Base-by-base conservation (phyloP, 2,113 vertebrate genomes). In the Nibea coibor region DNA sequence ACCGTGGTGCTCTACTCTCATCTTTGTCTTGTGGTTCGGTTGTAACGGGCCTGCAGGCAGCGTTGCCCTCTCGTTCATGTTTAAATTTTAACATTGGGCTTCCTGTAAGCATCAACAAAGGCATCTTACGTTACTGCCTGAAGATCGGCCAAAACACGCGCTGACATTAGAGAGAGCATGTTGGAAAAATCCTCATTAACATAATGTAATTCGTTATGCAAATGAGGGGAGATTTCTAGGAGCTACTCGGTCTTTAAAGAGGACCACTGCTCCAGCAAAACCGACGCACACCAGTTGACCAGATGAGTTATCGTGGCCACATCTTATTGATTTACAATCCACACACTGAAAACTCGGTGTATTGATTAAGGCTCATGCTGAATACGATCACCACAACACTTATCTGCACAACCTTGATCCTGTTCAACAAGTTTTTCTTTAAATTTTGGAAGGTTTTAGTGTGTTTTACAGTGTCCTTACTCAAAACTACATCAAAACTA, bases 61-160 rank as follows among this genome's bases (percentile, higher is more conserved):
- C 11, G 39, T 45, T 83, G 82, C 72, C 78, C 45, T 86, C 54
- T 77, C 59, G 62, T 89, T 87, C 78, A 20, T 88, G 31, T 91
- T 93, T 93, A 92, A 93, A 92, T 48, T 91, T 89, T 93, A 92
- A 94, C 84, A 71, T 72, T 59, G 54, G 31, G 80, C 81, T 92
- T 91, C 92, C 86, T 90, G 87, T 71, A 75, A 76, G 54, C 64
- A 84, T 83, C 72, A 81, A 87, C 84, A 78, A 80, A 84, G 76
- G 62, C 78, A 43, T 87, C 88, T 92, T 85, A 75, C 39, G 39
- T 94, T 92, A 90, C 93, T 58, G 50, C 42, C 62, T 62, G 14
- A 66, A 71, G 71, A 87, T 77, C 1, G 11, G 68, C 65, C 16
- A 22, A 82, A 87, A 83, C 69, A 59, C 20, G 10, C 2, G 0